Conservation (phyloP, 1,140 invertebrate species). For the Forficula auricularia region DNA sequence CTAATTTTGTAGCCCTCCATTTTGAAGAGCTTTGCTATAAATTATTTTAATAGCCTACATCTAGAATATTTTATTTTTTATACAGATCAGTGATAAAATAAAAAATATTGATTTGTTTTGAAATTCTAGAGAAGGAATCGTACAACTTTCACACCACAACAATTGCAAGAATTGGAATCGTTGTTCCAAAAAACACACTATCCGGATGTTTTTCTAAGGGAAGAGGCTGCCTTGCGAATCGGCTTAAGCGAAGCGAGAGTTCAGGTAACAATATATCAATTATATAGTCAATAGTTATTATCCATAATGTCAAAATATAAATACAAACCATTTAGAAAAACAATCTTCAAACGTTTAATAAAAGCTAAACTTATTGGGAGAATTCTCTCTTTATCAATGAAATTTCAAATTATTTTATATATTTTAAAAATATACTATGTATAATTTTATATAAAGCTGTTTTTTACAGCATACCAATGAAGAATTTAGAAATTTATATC, state of each 20-base stretch:
- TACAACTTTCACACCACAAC: conserved; percentile 86
- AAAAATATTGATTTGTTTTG: too few species aligned
- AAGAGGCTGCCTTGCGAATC: conserved; percentile 80
- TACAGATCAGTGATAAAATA: too few species aligned
- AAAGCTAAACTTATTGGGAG: background rate
- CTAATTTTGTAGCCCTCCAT: too few species aligned
- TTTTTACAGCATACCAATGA: background rate
- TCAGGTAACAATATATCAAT: conserved; percentile 55
- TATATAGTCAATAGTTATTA: too few species aligned
- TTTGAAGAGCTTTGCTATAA: too few species aligned
- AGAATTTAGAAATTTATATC: background rate
- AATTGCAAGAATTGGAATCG: conserved; percentile 82
- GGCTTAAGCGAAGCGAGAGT: conserved; percentile 82
- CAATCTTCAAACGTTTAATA: too few species aligned
- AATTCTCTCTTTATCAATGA: background rate
- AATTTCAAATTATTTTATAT: background rate
- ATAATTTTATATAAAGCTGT: background rate
- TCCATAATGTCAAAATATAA: too few species aligned
- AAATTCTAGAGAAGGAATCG: conserved; percentile 60
- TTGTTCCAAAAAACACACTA: conserved; percentile 92
- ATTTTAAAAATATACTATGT: conserved; percentile 1
- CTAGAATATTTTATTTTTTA: too few species aligned
- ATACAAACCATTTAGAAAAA: too few species aligned
- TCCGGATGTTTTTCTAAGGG: conserved; percentile 83
- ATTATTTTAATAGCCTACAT: too few species aligned